These are phyloP conservation scores for Capitulum mitella DNA, from an alignment of 2,888 invertebrate genomes.

Conservation along the genomic window DNA sequence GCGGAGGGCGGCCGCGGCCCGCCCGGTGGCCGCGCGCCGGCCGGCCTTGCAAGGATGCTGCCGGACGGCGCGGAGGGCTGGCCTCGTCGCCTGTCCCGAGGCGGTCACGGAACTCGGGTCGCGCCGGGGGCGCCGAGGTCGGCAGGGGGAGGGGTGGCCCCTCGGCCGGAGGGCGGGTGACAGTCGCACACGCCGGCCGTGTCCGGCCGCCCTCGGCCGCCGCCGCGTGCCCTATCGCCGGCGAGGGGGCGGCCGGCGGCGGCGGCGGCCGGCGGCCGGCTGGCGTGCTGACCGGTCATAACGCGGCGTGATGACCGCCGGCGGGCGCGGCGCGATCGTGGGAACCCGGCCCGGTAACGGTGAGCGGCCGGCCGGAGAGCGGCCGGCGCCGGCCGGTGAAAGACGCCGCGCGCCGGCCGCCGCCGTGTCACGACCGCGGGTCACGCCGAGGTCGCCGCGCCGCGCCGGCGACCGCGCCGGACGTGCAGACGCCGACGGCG, in stretches of 20 bases:
- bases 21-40: not conserved
- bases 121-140: too few relatives aligned
- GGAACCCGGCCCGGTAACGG: not conserved
- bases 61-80: not conserved
- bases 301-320: not conserved
- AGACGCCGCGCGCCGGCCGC: not conserved
- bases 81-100: too few relatives aligned
- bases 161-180: too few relatives aligned
- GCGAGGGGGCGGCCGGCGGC: not conserved
- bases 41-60: not conserved
- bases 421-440: slow-evolving; percentile 6
- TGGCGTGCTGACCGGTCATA: slow-evolving; percentile 4
- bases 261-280: not conserved
- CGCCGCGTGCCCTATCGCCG: not conserved
- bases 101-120: too few relatives aligned
- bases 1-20: not conserved
- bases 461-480: not conserved
- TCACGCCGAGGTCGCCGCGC: not conserved
- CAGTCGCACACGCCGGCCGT: not conserved
- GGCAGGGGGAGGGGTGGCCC: too few relatives aligned
- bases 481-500: too few relatives aligned
- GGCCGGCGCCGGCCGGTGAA: not conserved
- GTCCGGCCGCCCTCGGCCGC: not conserved
- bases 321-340: not conserved
- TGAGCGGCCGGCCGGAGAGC: not conserved